Conservation (phyloP, 2,888 invertebrate species). For the Eristalis arbustorum region DNA sequence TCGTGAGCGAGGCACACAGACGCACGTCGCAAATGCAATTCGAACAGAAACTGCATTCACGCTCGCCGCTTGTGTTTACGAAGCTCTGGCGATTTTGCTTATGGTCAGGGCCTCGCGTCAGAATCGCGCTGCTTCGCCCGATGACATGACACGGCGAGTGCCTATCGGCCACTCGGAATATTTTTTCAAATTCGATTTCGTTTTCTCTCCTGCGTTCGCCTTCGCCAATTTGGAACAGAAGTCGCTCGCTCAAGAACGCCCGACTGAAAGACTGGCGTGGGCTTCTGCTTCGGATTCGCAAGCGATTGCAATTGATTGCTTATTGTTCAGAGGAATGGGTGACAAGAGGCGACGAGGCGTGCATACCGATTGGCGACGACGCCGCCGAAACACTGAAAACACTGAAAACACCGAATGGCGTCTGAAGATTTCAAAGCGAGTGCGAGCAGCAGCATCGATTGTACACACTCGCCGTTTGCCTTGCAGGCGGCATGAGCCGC, state of each 20-base stretch:
- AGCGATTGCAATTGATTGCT: conserved; percentile 12
- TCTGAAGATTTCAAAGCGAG: background rate
- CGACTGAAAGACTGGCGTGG: conserved; percentile 14
- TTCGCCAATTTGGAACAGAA: conserved; percentile 52
- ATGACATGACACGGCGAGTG: background rate
- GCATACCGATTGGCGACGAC: conserved; percentile 27
- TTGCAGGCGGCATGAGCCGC: background rate
- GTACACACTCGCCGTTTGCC: conserved; percentile 2
- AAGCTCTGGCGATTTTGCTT: conserved; percentile 43
- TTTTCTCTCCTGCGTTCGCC: conserved; percentile 38
- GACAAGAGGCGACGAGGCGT: conserved; percentile 15
- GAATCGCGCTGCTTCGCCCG: conserved; percentile 36
- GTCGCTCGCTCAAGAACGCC: conserved; percentile 11
- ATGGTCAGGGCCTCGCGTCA: conserved; percentile 64
- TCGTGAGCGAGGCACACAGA: background rate
- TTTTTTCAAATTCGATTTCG: background rate
- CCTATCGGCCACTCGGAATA: background rate
- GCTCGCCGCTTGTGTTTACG: background rate
- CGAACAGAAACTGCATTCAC: conserved; percentile 1
- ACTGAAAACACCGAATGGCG: background rate
- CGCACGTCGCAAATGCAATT: background rate
- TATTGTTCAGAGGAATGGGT: conserved; percentile 6
- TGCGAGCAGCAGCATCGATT: conserved; percentile 17
- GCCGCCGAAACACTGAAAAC: background rate
- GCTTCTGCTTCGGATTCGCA: background rate